phyloP scores from a whole-genome alignment of 2,113 vertebrate species.

The Pygoscelis antarcticus region DNA sequence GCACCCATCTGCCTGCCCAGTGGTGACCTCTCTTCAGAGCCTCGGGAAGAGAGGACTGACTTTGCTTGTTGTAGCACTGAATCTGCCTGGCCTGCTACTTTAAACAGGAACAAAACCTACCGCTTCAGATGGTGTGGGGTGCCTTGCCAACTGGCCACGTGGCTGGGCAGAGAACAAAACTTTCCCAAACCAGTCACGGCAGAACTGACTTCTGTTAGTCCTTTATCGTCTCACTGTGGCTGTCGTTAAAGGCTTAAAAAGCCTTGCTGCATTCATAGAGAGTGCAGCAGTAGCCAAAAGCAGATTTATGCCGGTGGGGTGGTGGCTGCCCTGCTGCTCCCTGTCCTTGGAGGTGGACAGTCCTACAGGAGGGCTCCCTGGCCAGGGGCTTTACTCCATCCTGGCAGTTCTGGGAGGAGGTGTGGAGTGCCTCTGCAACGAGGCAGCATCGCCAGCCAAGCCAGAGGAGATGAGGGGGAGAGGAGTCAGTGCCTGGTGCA shows the following conservation, averaged over 20 bases:
- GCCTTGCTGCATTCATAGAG: neutral
- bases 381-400: neutral
- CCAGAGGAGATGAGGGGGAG: neutral
- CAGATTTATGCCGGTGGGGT: neutral
- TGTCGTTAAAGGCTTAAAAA: neutral
- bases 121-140: rapidly evolving
- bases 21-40: neutral
- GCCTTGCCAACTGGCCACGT: rapidly evolving
- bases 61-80: neutral
- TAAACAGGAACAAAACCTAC: neutral
- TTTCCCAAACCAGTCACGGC: neutral
- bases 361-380: neutral
- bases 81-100: neutral
- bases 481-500: neutral
- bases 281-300: neutral
- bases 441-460: neutral
- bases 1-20: neutral
- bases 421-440: rapidly evolving
- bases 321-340: neutral
- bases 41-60: neutral
- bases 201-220: neutral
- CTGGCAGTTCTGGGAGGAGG: neutral
- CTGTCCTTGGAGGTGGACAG: neutral
- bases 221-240: neutral
- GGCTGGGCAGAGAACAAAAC: neutral